Evolutionary conservation across 2,797 vertebrate genomes (phyloP).

Genomic region (Cyclura pinguis): DNA sequence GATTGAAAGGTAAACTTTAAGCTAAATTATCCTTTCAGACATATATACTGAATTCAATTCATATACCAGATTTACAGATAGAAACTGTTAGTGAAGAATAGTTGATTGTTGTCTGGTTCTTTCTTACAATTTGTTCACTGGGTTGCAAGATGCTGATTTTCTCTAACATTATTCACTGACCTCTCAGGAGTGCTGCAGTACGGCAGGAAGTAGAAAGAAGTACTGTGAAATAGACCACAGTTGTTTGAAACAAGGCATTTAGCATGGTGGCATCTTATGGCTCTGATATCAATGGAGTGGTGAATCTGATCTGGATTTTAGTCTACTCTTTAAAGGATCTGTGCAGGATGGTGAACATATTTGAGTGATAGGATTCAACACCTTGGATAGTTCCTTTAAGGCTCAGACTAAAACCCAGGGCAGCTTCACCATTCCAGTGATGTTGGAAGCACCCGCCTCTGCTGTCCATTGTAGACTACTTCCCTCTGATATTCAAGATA

Average conservation of each 20-base stretch:
- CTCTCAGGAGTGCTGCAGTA: neutral
- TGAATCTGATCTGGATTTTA: no score
- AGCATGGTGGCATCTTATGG: neutral
- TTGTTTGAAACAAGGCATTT: neutral
- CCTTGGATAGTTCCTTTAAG: no score
- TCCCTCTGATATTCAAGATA: no score
- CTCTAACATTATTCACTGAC: neutral
- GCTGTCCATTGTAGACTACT: no score
- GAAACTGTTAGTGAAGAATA: neutral
- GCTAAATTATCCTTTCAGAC: neutral
- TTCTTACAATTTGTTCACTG: neutral
- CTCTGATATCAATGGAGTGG: no score
- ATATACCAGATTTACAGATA: neutral
- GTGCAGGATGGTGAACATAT: no score
- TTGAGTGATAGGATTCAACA: no score
- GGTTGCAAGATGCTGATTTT: neutral
- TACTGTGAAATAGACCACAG: neutral
- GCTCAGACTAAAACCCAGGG: no score
- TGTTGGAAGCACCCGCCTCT: no score
- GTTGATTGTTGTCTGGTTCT: neutral
- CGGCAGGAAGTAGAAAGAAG: neutral
- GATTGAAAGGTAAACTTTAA: slow-evolving; percentile 16
- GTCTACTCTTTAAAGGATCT: no score
- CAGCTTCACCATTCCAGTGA: no score
- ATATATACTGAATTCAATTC: neutral